Evolutionary conservation across 2,888 invertebrate genomes (phyloP).

Genomic region (Eristalinus aeneus): DNA sequence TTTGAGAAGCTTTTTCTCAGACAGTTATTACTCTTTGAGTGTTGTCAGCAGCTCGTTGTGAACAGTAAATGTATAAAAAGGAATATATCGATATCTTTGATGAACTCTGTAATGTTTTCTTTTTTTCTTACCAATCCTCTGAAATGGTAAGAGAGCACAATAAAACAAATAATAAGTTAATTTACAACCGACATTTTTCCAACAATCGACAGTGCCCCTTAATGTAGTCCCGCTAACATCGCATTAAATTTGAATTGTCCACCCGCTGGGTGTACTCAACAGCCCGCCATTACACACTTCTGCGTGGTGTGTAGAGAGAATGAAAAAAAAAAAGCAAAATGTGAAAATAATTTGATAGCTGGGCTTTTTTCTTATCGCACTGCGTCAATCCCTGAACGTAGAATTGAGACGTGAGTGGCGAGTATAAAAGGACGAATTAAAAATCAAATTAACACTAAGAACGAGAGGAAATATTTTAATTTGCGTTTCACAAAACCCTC

Average conservation of each 20-base stretch:
- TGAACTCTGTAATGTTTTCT: slow-evolving; percentile 32
- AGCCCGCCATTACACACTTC: slow-evolving; percentile 62
- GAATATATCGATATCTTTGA: slow-evolving; percentile 52
- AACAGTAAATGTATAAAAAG: no score
- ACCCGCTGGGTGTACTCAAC: slow-evolving; percentile 65
- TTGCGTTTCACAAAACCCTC: slow-evolving; percentile 51
- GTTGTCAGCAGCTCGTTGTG: no score
- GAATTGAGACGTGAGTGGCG: slow-evolving; percentile 41
- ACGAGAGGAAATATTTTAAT: slow-evolving; percentile 63
- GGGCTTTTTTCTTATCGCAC: slow-evolving; percentile 50
- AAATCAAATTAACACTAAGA: slow-evolving; percentile 71
- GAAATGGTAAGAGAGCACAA: slow-evolving; percentile 34
- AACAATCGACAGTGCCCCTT: slow-evolving; percentile 61
- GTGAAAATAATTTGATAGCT: slow-evolving; percentile 53
- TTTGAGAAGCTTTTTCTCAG: no score
- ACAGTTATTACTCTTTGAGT: no score
- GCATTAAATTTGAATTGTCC: slow-evolving; percentile 65
- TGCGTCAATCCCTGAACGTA: slow-evolving; percentile 43
- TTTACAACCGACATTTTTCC: slow-evolving; percentile 60
- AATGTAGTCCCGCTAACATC: slow-evolving; percentile 59
- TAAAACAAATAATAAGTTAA: slow-evolving; percentile 70
- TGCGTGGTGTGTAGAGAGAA: slow-evolving; percentile 38
- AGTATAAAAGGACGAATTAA: slow-evolving; percentile 68
- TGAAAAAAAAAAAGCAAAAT: slow-evolving; percentile 19
- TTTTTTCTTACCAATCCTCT: slow-evolving; percentile 18